These are phyloP conservation scores for Napeogenes inachia DNA, from an alignment of 2,888 invertebrate species.

Conservation along the genomic window DNA sequence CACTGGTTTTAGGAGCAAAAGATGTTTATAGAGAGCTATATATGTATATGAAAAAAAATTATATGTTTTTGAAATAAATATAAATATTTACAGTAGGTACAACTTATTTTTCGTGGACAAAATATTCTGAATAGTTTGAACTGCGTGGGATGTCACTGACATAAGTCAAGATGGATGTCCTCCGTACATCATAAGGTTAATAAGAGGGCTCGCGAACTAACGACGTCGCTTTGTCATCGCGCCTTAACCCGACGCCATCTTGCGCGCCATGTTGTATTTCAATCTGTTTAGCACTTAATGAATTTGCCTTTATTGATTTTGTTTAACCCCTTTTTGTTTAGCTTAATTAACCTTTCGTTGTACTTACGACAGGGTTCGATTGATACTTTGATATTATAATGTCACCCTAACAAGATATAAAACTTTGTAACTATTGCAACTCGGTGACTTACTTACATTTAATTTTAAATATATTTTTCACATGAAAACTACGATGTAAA, in stretches of 20 bases:
- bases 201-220: slow-evolving; percentile 77
- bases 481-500: no score
- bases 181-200: slow-evolving; percentile 78
- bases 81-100: background rate
- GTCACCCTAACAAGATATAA: background rate
- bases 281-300: slow-evolving; percentile 77
- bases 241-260: slow-evolving; percentile 71
- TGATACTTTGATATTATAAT: slow-evolving; percentile 24
- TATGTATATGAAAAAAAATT: no score
- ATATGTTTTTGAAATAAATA: no score
- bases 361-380: slow-evolving; percentile 34
- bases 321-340: slow-evolving; percentile 77
- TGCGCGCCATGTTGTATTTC: slow-evolving; percentile 73
- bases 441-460: no score
- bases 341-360: slow-evolving; percentile 76
- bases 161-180: slow-evolving; percentile 53
- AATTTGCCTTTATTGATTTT: slow-evolving; percentile 78
- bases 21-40: no score
- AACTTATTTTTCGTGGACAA: background rate
- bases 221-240: slow-evolving; percentile 77
- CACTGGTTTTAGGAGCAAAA: no score
- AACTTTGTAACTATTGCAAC: no score
- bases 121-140: slow-evolving; percentile 22
- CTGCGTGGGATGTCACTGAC: slow-evolving; percentile 23
- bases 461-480: no score